Percentiles rank a stretch among this genome's conserved stretches.
phyloP scores from a whole-genome alignment of 2,113 vertebrate genomes.

The Nothoprocta pentlandii region DNA sequence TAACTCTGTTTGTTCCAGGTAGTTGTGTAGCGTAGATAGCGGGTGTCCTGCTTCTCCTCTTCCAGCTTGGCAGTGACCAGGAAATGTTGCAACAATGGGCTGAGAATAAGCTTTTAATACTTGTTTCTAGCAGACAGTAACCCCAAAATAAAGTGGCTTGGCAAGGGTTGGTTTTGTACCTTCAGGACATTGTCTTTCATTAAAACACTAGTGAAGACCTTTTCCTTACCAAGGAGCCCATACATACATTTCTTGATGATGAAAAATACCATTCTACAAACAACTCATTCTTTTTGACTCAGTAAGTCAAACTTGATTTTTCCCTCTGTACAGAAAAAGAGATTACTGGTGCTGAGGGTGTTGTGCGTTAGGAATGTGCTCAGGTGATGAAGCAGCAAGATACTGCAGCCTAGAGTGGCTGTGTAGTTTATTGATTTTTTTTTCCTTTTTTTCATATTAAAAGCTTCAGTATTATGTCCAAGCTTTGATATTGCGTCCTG shows the following conservation, averaged over 20 bases:
- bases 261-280: neutral
- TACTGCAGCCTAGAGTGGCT: neutral
- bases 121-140: neutral
- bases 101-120: neutral
- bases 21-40: neutral
- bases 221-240: neutral
- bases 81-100: neutral
- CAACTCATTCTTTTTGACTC: neutral
- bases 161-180: neutral
- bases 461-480: neutral
- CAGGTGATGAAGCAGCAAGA: neutral
- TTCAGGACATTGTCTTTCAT: neutral
- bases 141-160: neutral
- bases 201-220: neutral
- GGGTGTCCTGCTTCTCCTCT: neutral
- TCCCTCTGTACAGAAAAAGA: neutral
- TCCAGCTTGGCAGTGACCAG: neutral
- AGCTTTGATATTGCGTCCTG: neutral
- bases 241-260: neutral
- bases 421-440: neutral
- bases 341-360: neutral
- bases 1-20: constrained; percentile 6
- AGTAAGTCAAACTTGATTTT: neutral
- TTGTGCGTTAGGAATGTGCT: neutral
- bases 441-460: neutral